Evolutionary conservation across 1,140 invertebrate genomes (phyloP), one percentile per base, ranked within the genome.

Genomic region (Drosophila pseudoananassae): DNA sequence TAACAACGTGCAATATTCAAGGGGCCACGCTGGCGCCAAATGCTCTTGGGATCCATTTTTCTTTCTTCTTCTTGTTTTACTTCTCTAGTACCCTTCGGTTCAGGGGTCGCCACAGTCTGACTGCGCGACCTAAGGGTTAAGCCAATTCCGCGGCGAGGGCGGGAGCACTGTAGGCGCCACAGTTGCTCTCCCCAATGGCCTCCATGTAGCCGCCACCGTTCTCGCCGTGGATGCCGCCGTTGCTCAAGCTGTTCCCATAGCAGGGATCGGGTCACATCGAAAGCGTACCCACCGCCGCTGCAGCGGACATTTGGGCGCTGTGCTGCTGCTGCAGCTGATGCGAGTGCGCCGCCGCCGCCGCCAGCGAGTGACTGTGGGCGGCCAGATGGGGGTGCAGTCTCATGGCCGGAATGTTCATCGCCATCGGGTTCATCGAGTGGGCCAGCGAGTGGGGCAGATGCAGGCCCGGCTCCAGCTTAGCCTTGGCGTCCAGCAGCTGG

Each of bases 1-100:
- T 90, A 90, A 90, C 87, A 89, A 90, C 87, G 88, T 90, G 87
- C 87, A 90, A 90, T 90, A 90, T 90, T 90, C 88, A 64, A 81
- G 51, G 66, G 14, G 57, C 56, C 45, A 55, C 52, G 63, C 47
- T 74, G 59, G 54, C 15, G 45, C 23, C 58, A 52, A 47, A 25
- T 45, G 7, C 47, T 64, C 61, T 45, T 45, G 43, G 43, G 43
- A 46, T 46, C 38, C 36, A 64, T 40, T 64, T 43, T 25, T 25
- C 20, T 46, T 27, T 27, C 25, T 1, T 20, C 20, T 45, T 27
- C 46, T 31, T 66, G 50, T 33, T 31, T 50, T 33, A 57, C 50
- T 7, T 43, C 27, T 31, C 31, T 56, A 12, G 10, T 36, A 23
- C n/a, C 27, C 38, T 12, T 29, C 8, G 10, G 7, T 10, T n/a